These are phyloP conservation scores for Drosophila pseudotalamancana DNA, from an alignment of 2,888 invertebrate species.

Conservation along the genomic window DNA sequence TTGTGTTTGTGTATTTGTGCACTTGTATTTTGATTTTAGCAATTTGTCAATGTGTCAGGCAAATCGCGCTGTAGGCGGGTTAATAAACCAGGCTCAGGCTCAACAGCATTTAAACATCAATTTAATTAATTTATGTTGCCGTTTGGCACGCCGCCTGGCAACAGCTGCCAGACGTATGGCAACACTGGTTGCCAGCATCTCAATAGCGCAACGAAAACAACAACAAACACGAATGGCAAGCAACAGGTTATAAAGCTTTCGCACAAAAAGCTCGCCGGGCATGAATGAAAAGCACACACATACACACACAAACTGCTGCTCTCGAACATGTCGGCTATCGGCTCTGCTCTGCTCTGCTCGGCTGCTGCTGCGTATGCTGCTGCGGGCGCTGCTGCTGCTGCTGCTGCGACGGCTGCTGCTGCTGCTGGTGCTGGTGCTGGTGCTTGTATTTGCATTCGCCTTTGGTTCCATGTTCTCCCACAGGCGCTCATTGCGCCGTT, in stretches of 20 bases:
- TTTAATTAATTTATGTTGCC: slow-evolving; percentile 75
- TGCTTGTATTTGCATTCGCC: slow-evolving; percentile 43
- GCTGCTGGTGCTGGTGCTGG: slow-evolving; percentile 27
- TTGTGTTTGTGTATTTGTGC: not conserved
- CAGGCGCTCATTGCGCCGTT: slow-evolving; percentile 74
- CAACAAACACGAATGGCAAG: slow-evolving; percentile 9
- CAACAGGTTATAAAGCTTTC: slow-evolving; percentile 69
- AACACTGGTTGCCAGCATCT: slow-evolving; percentile 48
- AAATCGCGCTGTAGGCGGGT: slow-evolving; percentile 29
- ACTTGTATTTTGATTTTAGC: slow-evolving; percentile 35
- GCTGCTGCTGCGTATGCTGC: slow-evolving; percentile 20
- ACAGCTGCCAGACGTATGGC: slow-evolving; percentile 45
- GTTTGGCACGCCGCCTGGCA: slow-evolving; percentile 50
- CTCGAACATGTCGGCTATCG: slow-evolving; percentile 43
- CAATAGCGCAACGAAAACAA: not conserved
- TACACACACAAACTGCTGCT: slow-evolving; percentile 18
- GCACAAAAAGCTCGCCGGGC: slow-evolving; percentile 50
- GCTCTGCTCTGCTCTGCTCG: slow-evolving; percentile 50
- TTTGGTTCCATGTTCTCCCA: slow-evolving; percentile 52
- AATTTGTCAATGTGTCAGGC: slow-evolving; percentile 71
- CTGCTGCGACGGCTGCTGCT: slow-evolving; percentile 8
- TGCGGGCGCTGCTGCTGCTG: slow-evolving; percentile 5
- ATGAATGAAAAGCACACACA: slow-evolving; percentile 69
- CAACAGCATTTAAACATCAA: slow-evolving; percentile 60
- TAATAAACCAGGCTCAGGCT: slow-evolving; percentile 42